Evolutionary conservation across 2,888 invertebrate genomes (phyloP).

Genomic region (Branchipolynoe longqiensis): DNA sequence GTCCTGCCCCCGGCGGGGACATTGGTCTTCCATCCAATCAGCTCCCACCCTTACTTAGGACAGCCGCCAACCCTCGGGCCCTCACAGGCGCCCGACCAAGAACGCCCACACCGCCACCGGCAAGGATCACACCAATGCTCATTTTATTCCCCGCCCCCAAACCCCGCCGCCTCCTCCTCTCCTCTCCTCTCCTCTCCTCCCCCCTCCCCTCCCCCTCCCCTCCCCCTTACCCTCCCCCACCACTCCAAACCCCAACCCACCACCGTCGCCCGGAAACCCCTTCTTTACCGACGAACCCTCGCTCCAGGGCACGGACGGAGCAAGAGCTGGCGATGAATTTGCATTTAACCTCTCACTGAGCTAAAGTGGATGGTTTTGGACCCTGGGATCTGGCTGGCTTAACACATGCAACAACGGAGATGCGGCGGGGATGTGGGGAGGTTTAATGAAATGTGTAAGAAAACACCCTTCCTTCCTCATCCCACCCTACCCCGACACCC

Average conservation of each 20-base stretch:
- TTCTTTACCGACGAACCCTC: background rate
- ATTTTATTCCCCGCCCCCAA: conserved; percentile 12
- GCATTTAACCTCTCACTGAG: conserved; percentile 15
- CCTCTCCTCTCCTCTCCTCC: no score
- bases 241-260: background rate
- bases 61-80: background rate
- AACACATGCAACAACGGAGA: no score
- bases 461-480: no score
- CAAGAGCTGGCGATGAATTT: conserved; percentile 31
- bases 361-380: conserved; percentile 31
- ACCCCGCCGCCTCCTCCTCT: background rate
- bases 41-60: conserved; percentile 45
- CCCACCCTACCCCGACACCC: no score
- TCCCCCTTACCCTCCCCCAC: background rate
- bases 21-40: conserved; percentile 43
- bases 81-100: background rate
- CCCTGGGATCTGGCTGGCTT: no score
- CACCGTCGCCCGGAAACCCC: background rate
- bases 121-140: conserved; percentile 25
- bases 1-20: conserved; percentile 33
- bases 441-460: no score
- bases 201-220: background rate
- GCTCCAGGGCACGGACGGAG: conserved; percentile 1
- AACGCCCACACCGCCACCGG: background rate
- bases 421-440: no score